Base-by-base conservation (phyloP, 2,797 vertebrate genomes). In the Enoplosus armatus region DNA sequence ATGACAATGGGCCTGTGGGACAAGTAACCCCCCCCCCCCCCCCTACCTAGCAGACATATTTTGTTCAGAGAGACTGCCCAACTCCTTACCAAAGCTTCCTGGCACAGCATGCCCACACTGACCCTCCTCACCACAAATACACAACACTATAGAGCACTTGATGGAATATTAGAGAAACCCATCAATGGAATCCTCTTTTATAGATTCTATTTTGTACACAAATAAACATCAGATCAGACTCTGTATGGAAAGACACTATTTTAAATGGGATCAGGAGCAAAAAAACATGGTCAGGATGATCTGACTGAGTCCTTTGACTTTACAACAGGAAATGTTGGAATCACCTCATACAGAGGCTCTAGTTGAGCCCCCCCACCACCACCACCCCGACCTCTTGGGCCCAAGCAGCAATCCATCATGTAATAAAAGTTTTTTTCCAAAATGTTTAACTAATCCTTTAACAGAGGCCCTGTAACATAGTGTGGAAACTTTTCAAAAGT, bases 401-500 rank as follows among this genome's bases (percentile, higher is more conserved):
- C 41, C 37, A 41, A 18, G 22, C 29, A 54, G 29, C 4, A 20
- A 18, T 61, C 37, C 24, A 16, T 50, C 12, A 50, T 50, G 12
- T 51, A n/a, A 24, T 39, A 12, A 16, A 62, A 15, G 20, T 2
- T 51, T 60, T 15, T 60, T 41, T 20, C 54, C 1, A 3, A 62
- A 26, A 5, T 64, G 29, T 27, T 54, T 1, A 65, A 48, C 29
- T 58, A 8, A 7, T 24, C 14, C 7, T 58, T 59, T 48, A 59
- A 47, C 24, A 66, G 41, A 67, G 37, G 18, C 22, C 29, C 37
- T 24, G 7, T 16, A 63, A 41, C 51, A 16, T 9, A 26, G 5
- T 39, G 54, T 43, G 27, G 33, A 65, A 70, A 71, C 24, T 3
- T 48, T 47, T 72, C 26, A 51, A 14, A 61, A 20, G 27, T 48